phyloP scores from a whole-genome alignment of 2,113 vertebrate genomes.

The Cnemophilus loriae region DNA sequence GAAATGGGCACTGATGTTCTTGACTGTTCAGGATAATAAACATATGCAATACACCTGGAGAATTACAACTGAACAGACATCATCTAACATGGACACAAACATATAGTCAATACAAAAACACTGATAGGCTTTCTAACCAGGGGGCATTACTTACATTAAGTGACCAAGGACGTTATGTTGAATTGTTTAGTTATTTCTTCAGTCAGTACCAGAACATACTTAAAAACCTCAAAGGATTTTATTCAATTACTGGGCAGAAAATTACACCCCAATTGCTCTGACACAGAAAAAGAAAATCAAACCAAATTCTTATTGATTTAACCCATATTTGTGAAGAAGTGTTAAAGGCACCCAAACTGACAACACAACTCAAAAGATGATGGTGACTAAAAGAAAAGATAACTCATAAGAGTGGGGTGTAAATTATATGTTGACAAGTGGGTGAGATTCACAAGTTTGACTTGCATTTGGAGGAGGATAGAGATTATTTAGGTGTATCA shows the following conservation, averaged over 20 bases:
- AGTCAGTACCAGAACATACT: background rate
- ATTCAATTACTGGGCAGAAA: background rate
- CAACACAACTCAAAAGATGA: background rate
- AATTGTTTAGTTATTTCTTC: background rate
- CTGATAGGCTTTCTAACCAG: background rate
- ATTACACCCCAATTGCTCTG: background rate
- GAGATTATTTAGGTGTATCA: background rate
- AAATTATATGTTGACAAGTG: background rate
- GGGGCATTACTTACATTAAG: background rate
- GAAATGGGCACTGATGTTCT: background rate
- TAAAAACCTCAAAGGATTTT: background rate
- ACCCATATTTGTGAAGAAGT: background rate
- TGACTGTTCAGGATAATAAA: background rate
- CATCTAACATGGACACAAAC: background rate
- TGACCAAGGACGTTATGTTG: background rate
- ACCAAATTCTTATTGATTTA: background rate
- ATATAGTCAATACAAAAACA: background rate
- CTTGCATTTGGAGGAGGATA: background rate
- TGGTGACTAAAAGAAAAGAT: background rate
- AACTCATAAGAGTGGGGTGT: background rate
- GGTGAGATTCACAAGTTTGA: conserved; percentile 6
- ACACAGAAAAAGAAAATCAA: background rate
- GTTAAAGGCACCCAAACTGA: background rate
- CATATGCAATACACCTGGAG: background rate
- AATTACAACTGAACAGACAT: background rate